Conservation (phyloP, 2,113 vertebrate species). For the Empidonax traillii region DNA sequence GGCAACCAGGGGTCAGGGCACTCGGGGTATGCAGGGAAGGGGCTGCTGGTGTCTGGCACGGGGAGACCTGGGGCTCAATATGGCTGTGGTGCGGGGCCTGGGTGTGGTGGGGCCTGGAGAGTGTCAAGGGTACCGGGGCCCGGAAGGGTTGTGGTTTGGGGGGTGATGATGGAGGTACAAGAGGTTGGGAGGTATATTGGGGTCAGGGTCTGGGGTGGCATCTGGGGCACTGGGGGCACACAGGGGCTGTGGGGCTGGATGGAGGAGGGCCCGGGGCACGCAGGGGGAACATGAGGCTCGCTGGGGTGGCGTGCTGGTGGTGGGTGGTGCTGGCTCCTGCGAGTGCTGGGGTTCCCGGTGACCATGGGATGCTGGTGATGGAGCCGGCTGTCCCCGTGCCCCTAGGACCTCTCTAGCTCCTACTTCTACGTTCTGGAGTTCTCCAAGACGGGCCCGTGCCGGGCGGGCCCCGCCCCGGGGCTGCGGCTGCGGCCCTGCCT, state of each 20-base stretch:
- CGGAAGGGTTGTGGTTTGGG: not conserved
- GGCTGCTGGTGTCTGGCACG: too few relatives aligned
- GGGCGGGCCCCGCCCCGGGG: conserved; percentile 39
- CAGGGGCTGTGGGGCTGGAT: not conserved
- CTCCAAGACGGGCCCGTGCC: conserved; percentile 71
- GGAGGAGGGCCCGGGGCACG: not conserved
- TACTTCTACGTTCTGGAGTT: conserved; percentile 91
- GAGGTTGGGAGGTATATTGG: too few relatives aligned
- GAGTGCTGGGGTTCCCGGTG: too few relatives aligned
- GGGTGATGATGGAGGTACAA: not conserved
- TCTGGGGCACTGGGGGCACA: too few relatives aligned
- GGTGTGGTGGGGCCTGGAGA: too few relatives aligned
- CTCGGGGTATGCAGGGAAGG: too few relatives aligned
- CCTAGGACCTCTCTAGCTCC: conserved; percentile 82
- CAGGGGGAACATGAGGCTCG: too few relatives aligned
- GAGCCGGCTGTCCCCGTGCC: not conserved
- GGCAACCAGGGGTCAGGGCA: not conserved
- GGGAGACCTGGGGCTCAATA: not conserved
- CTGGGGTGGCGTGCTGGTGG: not conserved
- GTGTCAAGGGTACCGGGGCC: accelerated
- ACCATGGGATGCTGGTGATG: not conserved
- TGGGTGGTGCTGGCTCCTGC: too few relatives aligned
- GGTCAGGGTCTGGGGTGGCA: not conserved
- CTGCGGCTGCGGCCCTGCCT: not conserved
- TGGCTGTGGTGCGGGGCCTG: accelerated